Evolutionary conservation across 2,888 invertebrate species (phyloP).

Genomic region (Anagyrus pseudococci): DNA sequence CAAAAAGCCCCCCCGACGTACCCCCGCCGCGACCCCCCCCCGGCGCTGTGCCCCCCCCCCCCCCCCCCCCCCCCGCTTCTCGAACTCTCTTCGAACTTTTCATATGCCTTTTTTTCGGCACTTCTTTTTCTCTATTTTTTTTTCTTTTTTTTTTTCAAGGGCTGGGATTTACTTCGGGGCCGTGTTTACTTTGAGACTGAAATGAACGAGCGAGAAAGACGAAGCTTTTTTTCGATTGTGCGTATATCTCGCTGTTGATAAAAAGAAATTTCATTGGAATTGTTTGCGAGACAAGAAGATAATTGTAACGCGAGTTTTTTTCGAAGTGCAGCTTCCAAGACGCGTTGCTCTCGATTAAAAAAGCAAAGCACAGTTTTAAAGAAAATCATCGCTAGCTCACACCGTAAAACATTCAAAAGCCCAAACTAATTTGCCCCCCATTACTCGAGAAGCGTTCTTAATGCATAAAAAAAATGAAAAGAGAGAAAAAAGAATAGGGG

Average conservation of each 20-base stretch:
- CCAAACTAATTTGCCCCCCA: conserved; percentile 23
- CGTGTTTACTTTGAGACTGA: no score
- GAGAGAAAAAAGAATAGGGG: background rate
- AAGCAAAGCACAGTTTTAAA: no score
- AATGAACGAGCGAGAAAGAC: no score
- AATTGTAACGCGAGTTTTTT: no score
- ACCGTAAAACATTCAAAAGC: conserved; percentile 24
- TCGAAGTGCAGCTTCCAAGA: no score
- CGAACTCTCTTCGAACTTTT: background rate
- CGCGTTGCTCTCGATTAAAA: no score
- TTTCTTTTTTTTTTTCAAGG: background rate
- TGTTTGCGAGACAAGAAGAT: no score
- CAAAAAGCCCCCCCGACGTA: background rate
- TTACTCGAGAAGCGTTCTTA: conserved; percentile 20
- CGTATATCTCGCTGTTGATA: background rate
- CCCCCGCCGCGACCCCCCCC: background rate
- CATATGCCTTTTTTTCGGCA: background rate
- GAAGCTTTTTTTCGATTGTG: background rate
- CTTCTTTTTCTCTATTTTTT: background rate
- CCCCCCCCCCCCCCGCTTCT: background rate
- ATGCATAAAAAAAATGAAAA: conserved; percentile 3
- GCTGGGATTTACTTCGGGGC: background rate
- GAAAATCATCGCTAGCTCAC: background rate
- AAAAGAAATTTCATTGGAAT: no score
- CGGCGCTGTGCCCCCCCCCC: background rate